Percentiles rank a stretch among this genome's conserved stretches.
Evolutionary conservation across 2,888 invertebrate genomes (phyloP).

Genomic region (Bruchidius siliquastri): DNA sequence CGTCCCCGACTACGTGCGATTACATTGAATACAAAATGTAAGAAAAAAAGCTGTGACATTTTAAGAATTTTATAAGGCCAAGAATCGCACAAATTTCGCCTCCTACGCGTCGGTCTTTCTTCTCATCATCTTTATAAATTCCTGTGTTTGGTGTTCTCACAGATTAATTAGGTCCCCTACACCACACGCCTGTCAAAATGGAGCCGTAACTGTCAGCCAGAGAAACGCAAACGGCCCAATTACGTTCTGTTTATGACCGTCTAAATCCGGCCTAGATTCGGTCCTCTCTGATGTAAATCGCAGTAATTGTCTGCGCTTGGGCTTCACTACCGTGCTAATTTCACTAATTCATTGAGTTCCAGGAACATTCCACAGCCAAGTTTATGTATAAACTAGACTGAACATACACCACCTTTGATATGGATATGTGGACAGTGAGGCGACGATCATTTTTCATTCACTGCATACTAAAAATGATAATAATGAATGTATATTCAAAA

Average conservation of each 20-base stretch:
- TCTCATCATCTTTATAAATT: background rate
- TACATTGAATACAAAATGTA: no score
- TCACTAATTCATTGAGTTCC: background rate
- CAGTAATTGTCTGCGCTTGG: background rate
- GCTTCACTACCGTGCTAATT: background rate
- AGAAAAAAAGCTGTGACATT: no score
- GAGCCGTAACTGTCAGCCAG: background rate
- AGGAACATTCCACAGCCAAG: background rate
- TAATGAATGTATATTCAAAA: no score
- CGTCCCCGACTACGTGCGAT: no score
- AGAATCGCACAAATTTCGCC: background rate
- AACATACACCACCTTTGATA: no score
- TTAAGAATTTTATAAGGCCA: background rate
- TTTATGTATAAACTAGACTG: background rate
- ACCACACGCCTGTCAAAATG: background rate
- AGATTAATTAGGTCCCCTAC: background rate
- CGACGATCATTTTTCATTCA: no score
- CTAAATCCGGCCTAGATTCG: background rate
- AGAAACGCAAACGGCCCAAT: background rate
- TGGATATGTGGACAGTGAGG: no score
- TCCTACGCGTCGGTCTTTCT: background rate
- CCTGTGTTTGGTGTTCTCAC: background rate
- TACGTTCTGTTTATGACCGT: background rate
- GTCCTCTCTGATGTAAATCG: background rate
- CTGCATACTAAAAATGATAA: no score